Evolutionary conservation across 1,140 invertebrate species (phyloP), one percentile per base, ranked within the genome.

Genomic region (Euglossa dilemma): DNA sequence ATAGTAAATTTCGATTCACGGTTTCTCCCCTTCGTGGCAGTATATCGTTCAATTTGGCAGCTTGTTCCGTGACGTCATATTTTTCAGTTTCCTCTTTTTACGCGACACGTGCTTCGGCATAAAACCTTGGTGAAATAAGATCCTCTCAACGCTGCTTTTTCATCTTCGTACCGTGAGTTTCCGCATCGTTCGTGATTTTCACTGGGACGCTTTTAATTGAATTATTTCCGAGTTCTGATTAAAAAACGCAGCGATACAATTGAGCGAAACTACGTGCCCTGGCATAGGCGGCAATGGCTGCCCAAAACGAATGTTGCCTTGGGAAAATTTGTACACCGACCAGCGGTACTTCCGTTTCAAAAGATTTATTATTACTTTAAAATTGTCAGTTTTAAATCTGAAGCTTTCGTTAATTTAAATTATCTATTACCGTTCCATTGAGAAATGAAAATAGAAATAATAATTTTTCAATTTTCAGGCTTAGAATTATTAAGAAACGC

Each of bases 21-120:
- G n/a, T 23, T 11, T 18, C 25, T 12, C 20, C 14, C n/a, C 23
- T 59, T 28, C n/a, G 20, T 43, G 18, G 43, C 43, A 59, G 7
- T 70, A n/a, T 50, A 61, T 61, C 77, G 45, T 69, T 50, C 66
- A 70, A 70, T 79, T 79, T 79, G 54, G 64, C 76, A 47, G 20
- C 43, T 43, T 57, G 52, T 28, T 61, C 66, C 20, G 25, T 66
- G 59, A 66, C 61, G 47, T 66, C 50, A 54, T 66, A 50, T 79
- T 36, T 70, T 47, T 18, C 66, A 79, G 25, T 59, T 70, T 50
- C 9, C 45, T 52, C 77, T n/a, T 71, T 59, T n/a, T 61, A 59
- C 66, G 54, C 6, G 66, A 79, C 66, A 79, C 77, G 56, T 71
- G 77, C 54, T 50, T 23, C 54, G 54, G 54, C 66, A 79, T 79